phyloP scores from a whole-genome alignment of 2,113 vertebrate species.

The Ctenomys sociabilis region DNA sequence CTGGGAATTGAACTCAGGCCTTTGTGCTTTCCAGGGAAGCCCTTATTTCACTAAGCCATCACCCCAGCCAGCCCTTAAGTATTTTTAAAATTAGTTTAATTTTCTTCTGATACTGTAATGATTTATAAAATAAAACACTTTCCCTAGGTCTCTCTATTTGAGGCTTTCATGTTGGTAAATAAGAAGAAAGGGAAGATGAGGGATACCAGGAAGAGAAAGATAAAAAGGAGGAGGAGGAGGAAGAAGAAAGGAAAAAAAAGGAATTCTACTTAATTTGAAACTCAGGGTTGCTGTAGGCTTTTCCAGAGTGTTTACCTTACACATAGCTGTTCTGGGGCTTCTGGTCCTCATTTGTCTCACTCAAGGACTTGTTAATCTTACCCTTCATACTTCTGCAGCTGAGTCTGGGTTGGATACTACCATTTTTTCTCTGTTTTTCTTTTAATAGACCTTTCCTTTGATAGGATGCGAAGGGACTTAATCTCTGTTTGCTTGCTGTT shows the following conservation, averaged over 20 bases:
- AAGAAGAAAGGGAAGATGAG: neutral
- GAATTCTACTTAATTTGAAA: neutral
- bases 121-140: conserved; percentile 53
- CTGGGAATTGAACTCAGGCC: too few relatives aligned
- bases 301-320: neutral
- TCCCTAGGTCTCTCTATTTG: neutral
- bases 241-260: too few relatives aligned
- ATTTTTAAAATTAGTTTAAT: neutral
- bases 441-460: neutral
- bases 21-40: too few relatives aligned
- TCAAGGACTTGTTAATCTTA: neutral
- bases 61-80: too few relatives aligned
- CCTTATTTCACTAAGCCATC: too few relatives aligned
- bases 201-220: neutral
- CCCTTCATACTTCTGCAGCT: neutral
- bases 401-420: neutral
- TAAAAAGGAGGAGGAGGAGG: neutral
- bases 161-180: neutral
- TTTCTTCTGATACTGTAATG: conserved; percentile 30
- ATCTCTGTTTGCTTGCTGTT: neutral
- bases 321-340: neutral
- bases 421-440: neutral
- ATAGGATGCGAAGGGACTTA: neutral
- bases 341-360: neutral
- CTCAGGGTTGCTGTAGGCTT: neutral